Evolutionary conservation across 2,113 vertebrate genomes (phyloP).

Genomic region (Orycteropus afer): DNA sequence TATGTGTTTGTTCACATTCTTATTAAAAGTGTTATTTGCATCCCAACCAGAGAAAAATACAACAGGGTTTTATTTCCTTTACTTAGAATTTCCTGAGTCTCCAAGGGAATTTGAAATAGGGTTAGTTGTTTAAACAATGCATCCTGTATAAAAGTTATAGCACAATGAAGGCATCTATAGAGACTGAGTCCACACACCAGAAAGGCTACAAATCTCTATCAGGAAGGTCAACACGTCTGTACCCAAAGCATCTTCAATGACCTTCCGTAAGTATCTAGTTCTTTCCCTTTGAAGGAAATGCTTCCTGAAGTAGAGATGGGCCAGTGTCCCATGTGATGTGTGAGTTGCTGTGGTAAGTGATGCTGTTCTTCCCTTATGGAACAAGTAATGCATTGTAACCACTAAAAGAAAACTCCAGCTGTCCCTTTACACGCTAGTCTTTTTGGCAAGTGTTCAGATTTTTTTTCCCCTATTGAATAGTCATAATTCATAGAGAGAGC

Average conservation of each 20-base stretch:
- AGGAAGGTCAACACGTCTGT: conserved; percentile 66
- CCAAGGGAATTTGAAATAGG: conserved; percentile 21
- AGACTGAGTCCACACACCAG: background rate
- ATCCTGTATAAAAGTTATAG: conserved; percentile 50
- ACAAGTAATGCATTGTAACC: conserved; percentile 79
- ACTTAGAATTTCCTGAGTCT: conserved; percentile 55
- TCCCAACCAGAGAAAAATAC: conserved; percentile 52
- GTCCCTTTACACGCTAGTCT: conserved; percentile 70
- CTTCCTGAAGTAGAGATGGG: conserved; percentile 41
- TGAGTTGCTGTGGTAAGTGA: conserved; percentile 62
- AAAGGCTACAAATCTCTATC: conserved; percentile 33
- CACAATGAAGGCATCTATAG: conserved; percentile 40
- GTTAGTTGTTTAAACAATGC: conserved; percentile 54
- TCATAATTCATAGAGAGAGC: conserved; percentile 81
- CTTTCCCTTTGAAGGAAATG: conserved; percentile 76
- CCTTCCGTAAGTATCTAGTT: conserved; percentile 64
- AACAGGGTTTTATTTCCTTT: conserved; percentile 65
- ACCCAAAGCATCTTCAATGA: conserved; percentile 52
- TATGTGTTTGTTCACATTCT: conserved; percentile 50
- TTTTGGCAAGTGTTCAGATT: conserved; percentile 78
- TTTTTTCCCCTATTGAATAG: conserved; percentile 72
- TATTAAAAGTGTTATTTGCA: conserved; percentile 62
- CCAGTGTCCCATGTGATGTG: conserved; percentile 52
- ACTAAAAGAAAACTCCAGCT: conserved; percentile 76
- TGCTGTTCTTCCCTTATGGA: conserved; percentile 56